phyloP scores from a whole-genome alignment of 2,113 vertebrate species.

The Lycaon pictus region DNA sequence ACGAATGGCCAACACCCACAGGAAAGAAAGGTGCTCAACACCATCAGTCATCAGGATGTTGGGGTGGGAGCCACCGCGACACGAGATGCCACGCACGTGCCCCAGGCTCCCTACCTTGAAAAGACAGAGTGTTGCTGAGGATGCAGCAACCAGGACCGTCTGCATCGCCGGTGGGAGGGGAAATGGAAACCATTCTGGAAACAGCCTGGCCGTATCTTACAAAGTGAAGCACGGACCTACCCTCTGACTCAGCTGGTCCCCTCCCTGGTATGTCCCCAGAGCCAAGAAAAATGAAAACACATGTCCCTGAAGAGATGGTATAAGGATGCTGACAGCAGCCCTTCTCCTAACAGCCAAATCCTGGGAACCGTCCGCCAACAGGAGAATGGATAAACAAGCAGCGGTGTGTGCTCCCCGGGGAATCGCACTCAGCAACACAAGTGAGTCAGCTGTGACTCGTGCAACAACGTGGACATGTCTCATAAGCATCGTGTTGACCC shows the following conservation, averaged over 20 bases:
- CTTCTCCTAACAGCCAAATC: not conserved
- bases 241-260: not conserved
- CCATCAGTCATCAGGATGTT: fast-evolving
- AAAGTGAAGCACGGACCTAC: fast-evolving
- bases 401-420: fast-evolving
- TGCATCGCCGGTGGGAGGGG: not conserved
- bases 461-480: fast-evolving
- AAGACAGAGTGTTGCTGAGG: not conserved
- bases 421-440: fast-evolving
- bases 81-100: fast-evolving
- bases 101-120: fast-evolving
- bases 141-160: fast-evolving
- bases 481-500: fast-evolving
- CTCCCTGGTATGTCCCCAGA: not conserved
- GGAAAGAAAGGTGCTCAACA: fast-evolving
- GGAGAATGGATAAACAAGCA: fast-evolving
- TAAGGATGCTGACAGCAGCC: not conserved
- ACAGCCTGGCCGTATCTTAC: not conserved
- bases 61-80: fast-evolving
- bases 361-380: not conserved
- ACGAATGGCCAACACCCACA: fast-evolving
- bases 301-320: not conserved
- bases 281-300: not conserved
- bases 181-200: not conserved
- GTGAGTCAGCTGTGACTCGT: fast-evolving